Evolutionary conservation across 2,797 vertebrate genomes (phyloP).

Genomic region (Myripristis jacobus): DNA sequence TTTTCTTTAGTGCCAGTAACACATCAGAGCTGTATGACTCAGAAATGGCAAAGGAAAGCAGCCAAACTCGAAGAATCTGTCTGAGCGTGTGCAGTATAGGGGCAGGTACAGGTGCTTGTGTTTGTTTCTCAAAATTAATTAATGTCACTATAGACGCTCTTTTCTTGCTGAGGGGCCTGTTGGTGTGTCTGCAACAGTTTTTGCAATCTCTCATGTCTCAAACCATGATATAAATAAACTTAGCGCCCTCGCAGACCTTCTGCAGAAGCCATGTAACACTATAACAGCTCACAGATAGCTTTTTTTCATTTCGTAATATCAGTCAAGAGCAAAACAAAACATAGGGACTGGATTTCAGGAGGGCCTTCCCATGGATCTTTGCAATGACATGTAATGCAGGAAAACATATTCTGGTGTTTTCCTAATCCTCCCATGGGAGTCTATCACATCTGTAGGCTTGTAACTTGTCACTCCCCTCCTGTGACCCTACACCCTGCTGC

Average conservation of each 20-base stretch:
- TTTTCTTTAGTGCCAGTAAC: conserved; percentile 29
- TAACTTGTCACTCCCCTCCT: conserved; percentile 67
- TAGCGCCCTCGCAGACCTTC: conserved; percentile 31
- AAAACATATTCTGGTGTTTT: conserved; percentile 78
- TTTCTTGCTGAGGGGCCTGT: conserved; percentile 39
- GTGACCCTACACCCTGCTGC: conserved; percentile 61
- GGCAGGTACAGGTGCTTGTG: conserved; percentile 72
- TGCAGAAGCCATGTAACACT: conserved; percentile 20
- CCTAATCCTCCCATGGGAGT: conserved; percentile 74
- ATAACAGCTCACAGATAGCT: neutral
- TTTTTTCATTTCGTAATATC: conserved; percentile 40
- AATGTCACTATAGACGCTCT: conserved; percentile 52
- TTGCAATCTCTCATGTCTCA: conserved; percentile 39
- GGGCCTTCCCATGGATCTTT: conserved; percentile 72
- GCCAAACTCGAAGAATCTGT: conserved; percentile 70
- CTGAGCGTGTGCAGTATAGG: conserved; percentile 71
- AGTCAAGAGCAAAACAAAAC: conserved; percentile 57
- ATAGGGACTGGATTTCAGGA: conserved; percentile 35
- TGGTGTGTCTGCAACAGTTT: conserved; percentile 36
- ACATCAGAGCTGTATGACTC: conserved; percentile 61
- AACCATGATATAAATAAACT: conserved; percentile 63
- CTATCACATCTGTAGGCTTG: conserved; percentile 67
- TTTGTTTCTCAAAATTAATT: conserved; percentile 75
- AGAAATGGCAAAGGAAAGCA: conserved; percentile 58
- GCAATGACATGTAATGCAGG: conserved; percentile 68